A percentile compares a stretch with the other conserved stretches of the same genome.
phyloP scores from a whole-genome alignment of 2,888 invertebrate genomes.

The Athalia rosae region DNA sequence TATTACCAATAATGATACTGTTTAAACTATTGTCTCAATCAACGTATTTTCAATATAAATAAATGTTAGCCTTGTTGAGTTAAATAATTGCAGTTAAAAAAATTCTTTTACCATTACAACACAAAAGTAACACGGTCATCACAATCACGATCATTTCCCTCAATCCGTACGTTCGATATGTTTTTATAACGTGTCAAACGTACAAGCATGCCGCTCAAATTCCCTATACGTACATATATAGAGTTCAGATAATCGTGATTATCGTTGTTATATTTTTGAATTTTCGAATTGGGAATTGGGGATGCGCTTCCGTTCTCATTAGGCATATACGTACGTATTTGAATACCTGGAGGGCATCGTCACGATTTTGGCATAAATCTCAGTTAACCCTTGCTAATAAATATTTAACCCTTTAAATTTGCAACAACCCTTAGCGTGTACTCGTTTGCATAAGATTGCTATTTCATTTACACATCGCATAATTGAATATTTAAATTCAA shows the following conservation, averaged over 20 bases:
- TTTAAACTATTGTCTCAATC: slow-evolving; percentile 74
- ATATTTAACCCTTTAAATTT: slow-evolving; percentile 74
- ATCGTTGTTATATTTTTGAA: no score
- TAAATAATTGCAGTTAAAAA: slow-evolving; percentile 63
- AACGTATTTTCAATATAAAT: slow-evolving; percentile 74
- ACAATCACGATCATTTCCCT: not conserved
- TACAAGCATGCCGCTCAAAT: no score
- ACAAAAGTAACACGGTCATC: slow-evolving; percentile 1
- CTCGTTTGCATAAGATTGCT: slow-evolving; percentile 76
- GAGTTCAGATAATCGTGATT: no score
- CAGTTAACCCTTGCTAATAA: slow-evolving; percentile 73
- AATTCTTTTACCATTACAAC: slow-evolving; percentile 48
- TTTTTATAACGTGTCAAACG: no score
- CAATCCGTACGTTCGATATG: not conserved
- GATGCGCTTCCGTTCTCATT: no score
- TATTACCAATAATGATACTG: slow-evolving; percentile 73
- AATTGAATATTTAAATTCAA: slow-evolving; percentile 76
- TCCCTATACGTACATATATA: no score
- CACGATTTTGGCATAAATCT: slow-evolving; percentile 67
- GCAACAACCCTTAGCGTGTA: slow-evolving; percentile 73
- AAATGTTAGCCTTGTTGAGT: slow-evolving; percentile 74
- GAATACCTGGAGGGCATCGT: not conserved
- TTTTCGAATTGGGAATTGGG: no score
- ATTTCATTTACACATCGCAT: slow-evolving; percentile 77
- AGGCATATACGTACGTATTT: no score